Percentiles rank a stretch among this genome's conserved stretches.
phyloP scores from a whole-genome alignment of 2,797 vertebrate species.

The Pseudochirops corinnae region DNA sequence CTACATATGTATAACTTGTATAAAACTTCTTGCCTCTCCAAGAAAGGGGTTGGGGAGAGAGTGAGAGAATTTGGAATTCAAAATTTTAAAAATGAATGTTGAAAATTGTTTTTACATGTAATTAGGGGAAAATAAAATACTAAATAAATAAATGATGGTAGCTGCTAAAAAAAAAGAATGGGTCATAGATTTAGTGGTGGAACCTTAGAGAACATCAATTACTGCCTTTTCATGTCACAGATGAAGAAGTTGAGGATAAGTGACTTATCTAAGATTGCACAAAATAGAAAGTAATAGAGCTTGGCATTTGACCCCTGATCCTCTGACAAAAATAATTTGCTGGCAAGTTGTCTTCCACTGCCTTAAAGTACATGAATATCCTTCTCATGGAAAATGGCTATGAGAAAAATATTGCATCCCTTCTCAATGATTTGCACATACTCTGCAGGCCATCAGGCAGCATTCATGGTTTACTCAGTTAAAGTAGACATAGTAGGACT shows the following conservation, averaged over 20 bases:
- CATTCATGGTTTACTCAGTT: background rate
- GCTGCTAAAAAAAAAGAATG: background rate
- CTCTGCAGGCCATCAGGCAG: background rate
- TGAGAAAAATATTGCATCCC: background rate
- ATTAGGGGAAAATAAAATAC: background rate
- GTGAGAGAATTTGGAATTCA: background rate
- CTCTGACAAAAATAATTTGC: background rate
- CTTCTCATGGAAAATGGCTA: background rate
- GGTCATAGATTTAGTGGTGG: background rate
- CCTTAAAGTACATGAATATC: background rate
- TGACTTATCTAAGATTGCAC: background rate
- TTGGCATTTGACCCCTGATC: background rate
- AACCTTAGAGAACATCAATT: background rate
- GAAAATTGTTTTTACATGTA: background rate
- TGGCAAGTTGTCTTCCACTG: background rate
- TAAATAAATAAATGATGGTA: background rate
- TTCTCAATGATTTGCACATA: background rate
- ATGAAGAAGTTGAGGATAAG: background rate
- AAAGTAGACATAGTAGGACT: background rate
- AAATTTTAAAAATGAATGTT: background rate
- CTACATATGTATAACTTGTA: background rate
- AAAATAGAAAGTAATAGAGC: background rate
- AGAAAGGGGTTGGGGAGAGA: background rate
- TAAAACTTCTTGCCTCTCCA: background rate
- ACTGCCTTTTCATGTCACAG: background rate